Evolutionary conservation across 1,140 invertebrate species (phyloP).

Genomic region (Drosophila carrolli): DNA sequence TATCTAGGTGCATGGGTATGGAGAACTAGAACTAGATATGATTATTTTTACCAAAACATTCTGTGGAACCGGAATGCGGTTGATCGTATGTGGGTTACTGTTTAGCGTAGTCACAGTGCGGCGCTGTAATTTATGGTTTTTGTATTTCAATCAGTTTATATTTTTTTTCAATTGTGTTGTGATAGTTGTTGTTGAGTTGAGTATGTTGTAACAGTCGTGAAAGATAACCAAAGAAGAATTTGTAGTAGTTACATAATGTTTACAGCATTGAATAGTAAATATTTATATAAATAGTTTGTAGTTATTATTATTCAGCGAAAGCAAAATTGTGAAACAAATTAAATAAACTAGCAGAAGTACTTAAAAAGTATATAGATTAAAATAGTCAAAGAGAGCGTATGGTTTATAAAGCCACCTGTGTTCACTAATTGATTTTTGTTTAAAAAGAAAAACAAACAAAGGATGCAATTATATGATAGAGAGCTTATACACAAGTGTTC

Average conservation of each 20-base stretch:
- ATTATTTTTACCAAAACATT: constrained; percentile 85
- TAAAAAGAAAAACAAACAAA: constrained; percentile 30
- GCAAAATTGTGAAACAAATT: constrained; percentile 35
- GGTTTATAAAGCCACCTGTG: constrained; percentile 23
- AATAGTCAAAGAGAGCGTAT: constrained; percentile 20
- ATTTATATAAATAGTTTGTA: constrained; percentile 38
- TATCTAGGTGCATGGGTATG: constrained; percentile 29
- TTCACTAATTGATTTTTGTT: constrained; percentile 24
- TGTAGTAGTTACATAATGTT: constrained; percentile 71
- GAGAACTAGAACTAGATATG: constrained; percentile 64
- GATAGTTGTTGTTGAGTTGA: constrained; percentile 34
- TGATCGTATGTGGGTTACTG: constrained; percentile 85
- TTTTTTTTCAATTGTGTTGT: constrained; percentile 56
- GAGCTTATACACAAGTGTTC: constrained; percentile 49
- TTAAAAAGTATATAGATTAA: constrained; percentile 8
- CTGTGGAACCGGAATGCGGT: constrained; percentile 85
- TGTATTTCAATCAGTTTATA: constrained; percentile 36
- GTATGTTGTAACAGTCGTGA: constrained; percentile 65
- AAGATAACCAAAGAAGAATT: constrained; percentile 73
- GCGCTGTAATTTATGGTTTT: constrained; percentile 83
- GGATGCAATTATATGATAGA: constrained; percentile 43
- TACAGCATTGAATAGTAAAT: constrained; percentile 61
- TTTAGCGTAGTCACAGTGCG: constrained; percentile 85
- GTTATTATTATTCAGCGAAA: constrained; percentile 44
- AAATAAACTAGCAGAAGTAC: constrained; percentile 36